A percentile compares a stretch with the other conserved stretches of the same genome.
Conservation (phyloP, 2,888 invertebrate species). For the Spilosoma lubricipeda region DNA sequence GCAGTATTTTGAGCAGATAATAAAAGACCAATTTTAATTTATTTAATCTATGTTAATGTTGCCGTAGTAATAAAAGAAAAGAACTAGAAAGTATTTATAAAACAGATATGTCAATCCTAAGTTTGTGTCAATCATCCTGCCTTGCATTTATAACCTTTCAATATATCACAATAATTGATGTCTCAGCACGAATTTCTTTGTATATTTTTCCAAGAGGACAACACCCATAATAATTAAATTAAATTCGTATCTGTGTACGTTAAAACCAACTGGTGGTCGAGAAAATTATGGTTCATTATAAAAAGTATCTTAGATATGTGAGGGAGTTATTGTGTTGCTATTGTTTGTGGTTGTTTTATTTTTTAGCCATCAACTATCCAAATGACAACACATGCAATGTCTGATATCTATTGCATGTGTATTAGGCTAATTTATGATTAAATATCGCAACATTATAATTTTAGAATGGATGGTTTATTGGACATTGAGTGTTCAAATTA, state of each 20-base stretch:
- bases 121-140: background rate
- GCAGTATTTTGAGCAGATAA: background rate
- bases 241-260: background rate
- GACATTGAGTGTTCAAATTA: conserved; percentile 57
- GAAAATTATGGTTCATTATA: conserved; percentile 45
- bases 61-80: background rate
- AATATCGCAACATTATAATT: conserved; percentile 51
- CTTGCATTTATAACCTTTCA: background rate
- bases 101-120: background rate
- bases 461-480: conserved; percentile 60
- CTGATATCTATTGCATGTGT: background rate
- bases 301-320: conserved; percentile 35
- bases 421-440: background rate
- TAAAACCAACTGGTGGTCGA: background rate
- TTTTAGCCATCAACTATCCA: background rate
- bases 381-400: background rate
- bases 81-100: background rate
- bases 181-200: background rate
- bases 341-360: background rate
- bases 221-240: background rate
- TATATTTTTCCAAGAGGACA: background rate
- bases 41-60: background rate
- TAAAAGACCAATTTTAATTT: background rate
- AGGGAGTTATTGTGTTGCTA: conserved; percentile 11
- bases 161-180: background rate